Conservation (phyloP, 1,140 invertebrate species). For the Caenorhabditis brenneri region DNA sequence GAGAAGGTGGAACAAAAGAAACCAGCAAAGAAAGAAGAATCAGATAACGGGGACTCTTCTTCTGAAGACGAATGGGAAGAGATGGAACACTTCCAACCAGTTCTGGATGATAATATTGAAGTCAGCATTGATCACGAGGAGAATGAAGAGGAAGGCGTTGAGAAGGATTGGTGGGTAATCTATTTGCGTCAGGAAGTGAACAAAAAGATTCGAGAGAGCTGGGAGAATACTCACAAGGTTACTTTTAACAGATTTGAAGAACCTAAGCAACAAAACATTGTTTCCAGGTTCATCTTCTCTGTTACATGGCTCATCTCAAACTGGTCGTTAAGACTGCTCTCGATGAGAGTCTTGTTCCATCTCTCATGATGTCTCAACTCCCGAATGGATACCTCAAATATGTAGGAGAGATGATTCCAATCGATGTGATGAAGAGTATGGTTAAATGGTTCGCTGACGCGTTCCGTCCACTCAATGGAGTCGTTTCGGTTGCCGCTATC, state of each 20-base stretch:
- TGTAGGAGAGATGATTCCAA: not conserved
- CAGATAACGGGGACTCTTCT: not conserved
- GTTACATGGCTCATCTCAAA: constrained; percentile 52
- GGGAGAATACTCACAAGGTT: constrained; percentile 46
- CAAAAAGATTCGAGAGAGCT: constrained; percentile 47
- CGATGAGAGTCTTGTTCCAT: constrained; percentile 36
- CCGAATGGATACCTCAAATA: constrained; percentile 11
- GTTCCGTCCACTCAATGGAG: constrained; percentile 22
- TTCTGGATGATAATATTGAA: constrained; percentile 28
- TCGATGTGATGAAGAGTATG: not conserved
- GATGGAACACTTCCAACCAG: constrained; percentile 9
- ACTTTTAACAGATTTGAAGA: too few species aligned
- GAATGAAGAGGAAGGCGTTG: not conserved
- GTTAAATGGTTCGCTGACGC: constrained; percentile 35
- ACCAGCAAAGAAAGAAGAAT: not conserved
- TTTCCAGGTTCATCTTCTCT: constrained; percentile 51
- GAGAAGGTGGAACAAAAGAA: not conserved
- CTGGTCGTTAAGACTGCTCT: not conserved
- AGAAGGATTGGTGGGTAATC: constrained; percentile 28
- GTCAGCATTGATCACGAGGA: constrained; percentile 21
- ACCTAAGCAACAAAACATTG: not conserved
- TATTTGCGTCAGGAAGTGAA: constrained; percentile 49
- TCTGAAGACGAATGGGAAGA: constrained; percentile 37
- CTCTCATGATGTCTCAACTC: constrained; percentile 23
- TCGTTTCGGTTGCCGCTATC: not conserved